Base-by-base conservation (phyloP, 2,113 vertebrate species). In the Desmodus rotundus region DNA sequence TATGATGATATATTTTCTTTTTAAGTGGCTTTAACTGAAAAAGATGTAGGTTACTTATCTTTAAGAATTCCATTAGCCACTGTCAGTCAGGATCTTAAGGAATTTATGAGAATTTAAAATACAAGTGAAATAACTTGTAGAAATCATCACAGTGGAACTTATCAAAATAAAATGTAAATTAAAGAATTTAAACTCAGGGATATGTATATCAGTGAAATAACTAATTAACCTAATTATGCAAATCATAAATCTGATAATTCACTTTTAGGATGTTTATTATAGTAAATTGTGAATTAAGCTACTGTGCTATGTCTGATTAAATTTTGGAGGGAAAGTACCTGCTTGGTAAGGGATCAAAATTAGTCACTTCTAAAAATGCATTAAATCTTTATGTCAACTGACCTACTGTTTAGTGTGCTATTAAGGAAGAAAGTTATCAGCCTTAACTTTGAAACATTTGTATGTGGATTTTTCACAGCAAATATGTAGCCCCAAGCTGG, bases 11-110 rank as follows among this genome's bases (percentile, higher is more conserved):
- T 85, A 56, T 82, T 93, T 96, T 94, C 52, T 86, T 95, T 82
- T 87, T 36, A 97, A 97, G 82, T 76, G 76, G 45, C 10, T 31
- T 41, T 87, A 58, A 92, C 45, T 85, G 7, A 91, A 93, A 93
- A 95, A 93, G 13, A 28, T 87, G 4, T 41, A 41, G 31, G 31
- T 70, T 33, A 41, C 41, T 85, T 76, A 56, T 63, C 26, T 85
- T 88, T 93, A 93, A 65, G 26, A 89, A 77, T 91, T 89, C 14
- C 14, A 94, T 97, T 94, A 94, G 73, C 33, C 14, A 78, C 61
- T 63, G 26, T 4, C 19, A 63, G 3, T 84, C 92, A 86, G 16
- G 31, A 94, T 86, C 31, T 43, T 90, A 50, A 87, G 83, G 54
- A 87, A 90, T 90, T 96, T 85, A 63, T 28, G 33, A 5, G 1